Base-by-base conservation (phyloP, 2,888 invertebrate genomes). In the Eucriotettix oculatus region DNA sequence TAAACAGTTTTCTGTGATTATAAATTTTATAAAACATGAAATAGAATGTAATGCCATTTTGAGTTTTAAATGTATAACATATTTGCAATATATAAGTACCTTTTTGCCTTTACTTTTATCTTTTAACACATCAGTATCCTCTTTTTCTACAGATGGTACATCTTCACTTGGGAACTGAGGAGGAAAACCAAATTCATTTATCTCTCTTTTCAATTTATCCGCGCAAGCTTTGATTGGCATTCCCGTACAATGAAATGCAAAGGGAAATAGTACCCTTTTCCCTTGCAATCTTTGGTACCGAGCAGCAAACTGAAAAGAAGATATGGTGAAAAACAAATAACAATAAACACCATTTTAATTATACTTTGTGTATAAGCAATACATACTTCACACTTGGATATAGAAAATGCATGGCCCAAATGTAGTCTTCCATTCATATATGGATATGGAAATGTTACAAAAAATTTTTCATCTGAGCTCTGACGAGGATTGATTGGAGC, bases 221-320 rank as follows among this genome's bases (percentile, higher is more conserved):
- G 99, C 92, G 77, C 97, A 97, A 0, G 98, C 97, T 75, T 97
- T 98, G 63, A 99, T 99, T 0, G 98, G 98, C 98, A 98, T 99
- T 55, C 99, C 99, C 29, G 99, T 99, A 71, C 97, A 97, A 74
- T 99, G 99, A 68, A 99, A 90, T 5, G 94, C 98, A 76, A 99
- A 98, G 14, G 99, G 99, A 75, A 97, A 98, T 10, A 99, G 78
- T 12, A 89, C 90, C 68, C 81, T 82, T 71, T 90, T 92, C 0
- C 99, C 98, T 73, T 90, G 86, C 58, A 98, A 74, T n/a, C 96
- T 83, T 65, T 97, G 84, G 73, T 89, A 98, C 56, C 98, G 85
- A 60, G 86, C 82, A 14, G 94, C 87, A 81, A 95, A 99, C 88
- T 91, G 71, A 60, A 74, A 54, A 54, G 40, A 54, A 17, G 40